Conservation (phyloP, 2,888 invertebrate species). For the Suillia variegata region DNA sequence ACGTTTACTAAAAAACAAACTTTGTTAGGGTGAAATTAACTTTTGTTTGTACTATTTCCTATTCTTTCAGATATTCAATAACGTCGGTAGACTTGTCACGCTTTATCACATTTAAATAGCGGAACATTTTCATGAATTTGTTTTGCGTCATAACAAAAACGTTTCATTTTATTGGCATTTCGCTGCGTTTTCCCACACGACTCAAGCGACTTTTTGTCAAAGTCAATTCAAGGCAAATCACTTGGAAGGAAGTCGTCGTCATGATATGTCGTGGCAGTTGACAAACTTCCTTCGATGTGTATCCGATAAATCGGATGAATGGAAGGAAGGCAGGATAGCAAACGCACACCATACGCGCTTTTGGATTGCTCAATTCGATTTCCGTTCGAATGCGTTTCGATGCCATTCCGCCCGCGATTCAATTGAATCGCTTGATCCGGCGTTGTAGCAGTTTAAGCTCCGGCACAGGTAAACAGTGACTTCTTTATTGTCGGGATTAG, state of each 20-base stretch:
- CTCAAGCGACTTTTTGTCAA: conserved; percentile 14
- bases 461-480: conserved; percentile 47
- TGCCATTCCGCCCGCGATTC: conserved; percentile 29
- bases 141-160: conserved; percentile 1
- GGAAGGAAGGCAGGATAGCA: conserved; percentile 6
- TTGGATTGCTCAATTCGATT: conserved; percentile 48
- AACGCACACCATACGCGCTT: conserved; percentile 40
- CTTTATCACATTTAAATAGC: too few species aligned
- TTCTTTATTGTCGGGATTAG: conserved; percentile 44
- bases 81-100: too few species aligned
- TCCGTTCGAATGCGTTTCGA: conserved; percentile 50
- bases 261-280: conserved; percentile 52
- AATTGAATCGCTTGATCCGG: conserved; percentile 36
- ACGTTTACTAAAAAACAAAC: too few species aligned
- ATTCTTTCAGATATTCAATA: too few species aligned
- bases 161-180: too few species aligned
- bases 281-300: conserved; percentile 38
- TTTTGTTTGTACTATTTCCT: too few species aligned
- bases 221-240: conserved; percentile 58
- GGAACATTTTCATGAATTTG: too few species aligned
- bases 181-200: neutral
- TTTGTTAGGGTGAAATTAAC: too few species aligned
- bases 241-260: conserved; percentile 57
- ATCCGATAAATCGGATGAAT: neutral
- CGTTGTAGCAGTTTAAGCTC: conserved; percentile 35